Conservation (phyloP, 2,113 vertebrate genomes). For the Microcebus ravelobensis region DNA sequence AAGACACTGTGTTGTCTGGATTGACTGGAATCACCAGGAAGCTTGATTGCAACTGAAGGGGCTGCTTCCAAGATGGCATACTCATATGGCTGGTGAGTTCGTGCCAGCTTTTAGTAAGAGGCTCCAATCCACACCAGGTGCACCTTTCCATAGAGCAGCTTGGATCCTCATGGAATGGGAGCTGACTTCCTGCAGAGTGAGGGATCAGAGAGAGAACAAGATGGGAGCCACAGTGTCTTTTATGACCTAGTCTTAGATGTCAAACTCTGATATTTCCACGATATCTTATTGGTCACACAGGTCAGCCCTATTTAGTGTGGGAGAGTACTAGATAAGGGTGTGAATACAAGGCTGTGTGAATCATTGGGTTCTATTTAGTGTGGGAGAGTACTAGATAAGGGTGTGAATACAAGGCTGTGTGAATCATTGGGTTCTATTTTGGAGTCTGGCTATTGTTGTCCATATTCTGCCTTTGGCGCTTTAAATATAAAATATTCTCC, state of each 20-base stretch:
- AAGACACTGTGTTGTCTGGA: neutral
- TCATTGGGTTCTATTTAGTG: neutral
- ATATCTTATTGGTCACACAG: neutral
- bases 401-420: neutral
- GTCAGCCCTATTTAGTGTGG: neutral
- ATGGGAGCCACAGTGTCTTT: neutral
- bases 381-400: neutral
- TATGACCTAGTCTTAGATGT: neutral
- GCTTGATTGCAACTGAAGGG: neutral
- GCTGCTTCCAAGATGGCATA: neutral
- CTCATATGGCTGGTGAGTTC: too few relatives aligned
- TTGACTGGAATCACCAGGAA: neutral
- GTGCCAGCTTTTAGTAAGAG: neutral
- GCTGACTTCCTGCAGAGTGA: neutral
- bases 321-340: neutral
- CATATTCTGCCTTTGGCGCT: neutral
- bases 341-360: neutral
- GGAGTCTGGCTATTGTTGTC: neutral
- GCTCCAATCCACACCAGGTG: neutral
- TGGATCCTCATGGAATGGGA: neutral
- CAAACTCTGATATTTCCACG: neutral
- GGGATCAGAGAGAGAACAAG: neutral
- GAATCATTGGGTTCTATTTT: neutral
- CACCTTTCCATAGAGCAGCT: neutral
- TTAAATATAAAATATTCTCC: neutral